Evolutionary conservation across 1,140 invertebrate genomes (phyloP), one percentile per base, ranked within the genome.

Genomic region (Helicorthomorpha holstii): DNA sequence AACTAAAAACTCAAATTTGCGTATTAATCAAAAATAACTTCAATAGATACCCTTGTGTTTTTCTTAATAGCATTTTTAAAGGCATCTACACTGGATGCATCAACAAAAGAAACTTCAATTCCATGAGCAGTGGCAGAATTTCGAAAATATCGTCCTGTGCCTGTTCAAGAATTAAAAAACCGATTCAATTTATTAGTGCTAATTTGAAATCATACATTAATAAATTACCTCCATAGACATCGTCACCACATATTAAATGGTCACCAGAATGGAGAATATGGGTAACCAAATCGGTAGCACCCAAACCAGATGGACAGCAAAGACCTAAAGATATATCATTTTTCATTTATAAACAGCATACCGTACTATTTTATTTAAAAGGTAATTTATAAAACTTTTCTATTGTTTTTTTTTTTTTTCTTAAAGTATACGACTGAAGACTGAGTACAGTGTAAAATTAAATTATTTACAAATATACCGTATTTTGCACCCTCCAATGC

Each of bases 211-310:
- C n/a, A n/a, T n/a, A n/a, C n/a, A n/a, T n/a, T n/a, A n/a, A 34
- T 34, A 7, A 7, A 16, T 7, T 34, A 63, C 91, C 95, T 50
- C 94, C 95, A 64, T 98, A 98, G 4, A 98, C 72, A 71, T 98
- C 93, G 69, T 98, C 88, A 55, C 85, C 82, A 53, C 80, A 81
- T 27, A 98, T 63, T 3, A 98, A 75, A 64, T 98, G 90, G 68
- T 98, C 93, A 0, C 94, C 94, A 54, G 69, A 55, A 48, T 76
- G 78, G 0, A 98, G 67, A 49, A 95, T 64, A 46, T 83, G 75
- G 0, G 78, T 70, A 1, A 97, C 63, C 2, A 79, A 77, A 1
- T 80, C 83, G 0, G 78, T 83, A 0, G 92, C 81, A 25, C 88
- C 92, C 24, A 98, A 69, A 22, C 95, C 95, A 34, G 91, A 95